These are phyloP conservation scores for Eristalinus aeneus DNA, from an alignment of 2,888 invertebrate genomes.

Conservation along the genomic window DNA sequence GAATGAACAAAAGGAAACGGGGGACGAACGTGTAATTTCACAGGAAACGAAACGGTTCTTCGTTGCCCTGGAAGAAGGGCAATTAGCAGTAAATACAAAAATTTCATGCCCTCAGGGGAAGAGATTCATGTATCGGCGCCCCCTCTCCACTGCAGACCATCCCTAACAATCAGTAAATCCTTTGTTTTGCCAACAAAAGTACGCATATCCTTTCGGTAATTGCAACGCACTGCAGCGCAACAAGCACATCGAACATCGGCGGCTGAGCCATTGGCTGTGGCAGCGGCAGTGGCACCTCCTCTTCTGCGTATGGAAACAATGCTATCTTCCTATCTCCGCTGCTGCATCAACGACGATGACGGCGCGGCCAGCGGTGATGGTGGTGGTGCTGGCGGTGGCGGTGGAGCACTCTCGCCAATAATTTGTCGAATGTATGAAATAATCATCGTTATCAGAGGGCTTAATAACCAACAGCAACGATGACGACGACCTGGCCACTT, in stretches of 20 bases:
- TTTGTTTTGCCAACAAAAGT: constrained; percentile 62
- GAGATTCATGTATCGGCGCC: constrained; percentile 22
- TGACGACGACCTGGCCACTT: not conserved
- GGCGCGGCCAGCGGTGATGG: not conserved
- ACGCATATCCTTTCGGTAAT: constrained; percentile 69
- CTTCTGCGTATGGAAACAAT: constrained; percentile 58
- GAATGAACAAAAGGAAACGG: constrained; percentile 7
- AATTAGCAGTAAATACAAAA: constrained; percentile 70
- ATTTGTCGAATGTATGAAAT: constrained; percentile 72
- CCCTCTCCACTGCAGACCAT: not conserved
- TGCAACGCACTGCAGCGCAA: constrained; percentile 49
- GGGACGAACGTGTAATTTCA: constrained; percentile 65
- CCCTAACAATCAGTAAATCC: constrained; percentile 35
- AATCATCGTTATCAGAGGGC: constrained; percentile 71
- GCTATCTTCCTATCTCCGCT: constrained; percentile 45
- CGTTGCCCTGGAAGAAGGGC: constrained; percentile 54
- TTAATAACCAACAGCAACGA: constrained; percentile 64
- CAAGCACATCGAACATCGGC: constrained; percentile 26
- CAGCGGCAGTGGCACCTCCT: constrained; percentile 32
- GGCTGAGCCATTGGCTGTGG: not conserved
- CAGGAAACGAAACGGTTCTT: constrained; percentile 68
- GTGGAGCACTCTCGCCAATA: constrained; percentile 60
- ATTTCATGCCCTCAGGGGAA: constrained; percentile 62
- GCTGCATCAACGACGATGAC: constrained; percentile 14
- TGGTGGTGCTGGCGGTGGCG: not conserved